Conservation (phyloP, 2,797 vertebrate genomes). For the Ceyx erithaca region DNA sequence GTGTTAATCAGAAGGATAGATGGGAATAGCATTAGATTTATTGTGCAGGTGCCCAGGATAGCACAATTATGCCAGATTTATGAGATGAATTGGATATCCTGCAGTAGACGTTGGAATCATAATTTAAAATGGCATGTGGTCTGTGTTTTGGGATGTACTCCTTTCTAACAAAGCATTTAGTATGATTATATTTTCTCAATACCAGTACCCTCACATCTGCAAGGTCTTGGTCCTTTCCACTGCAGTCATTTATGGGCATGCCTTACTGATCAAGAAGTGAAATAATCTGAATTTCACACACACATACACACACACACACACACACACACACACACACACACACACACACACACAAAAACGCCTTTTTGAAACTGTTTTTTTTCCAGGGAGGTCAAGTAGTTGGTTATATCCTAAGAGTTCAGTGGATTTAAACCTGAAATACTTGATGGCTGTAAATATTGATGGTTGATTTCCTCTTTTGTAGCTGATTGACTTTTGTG, state of each 20-base stretch:
- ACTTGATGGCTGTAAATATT: not conserved
- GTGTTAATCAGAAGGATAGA: too few relatives aligned
- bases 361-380: not conserved
- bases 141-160: not conserved
- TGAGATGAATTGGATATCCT: too few relatives aligned
- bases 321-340: too few relatives aligned
- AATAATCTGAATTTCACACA: not conserved
- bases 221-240: not conserved
- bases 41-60: too few relatives aligned
- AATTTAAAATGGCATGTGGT: not conserved
- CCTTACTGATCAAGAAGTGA: not conserved
- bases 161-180: not conserved
- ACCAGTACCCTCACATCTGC: not conserved
- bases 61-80: too few relatives aligned
- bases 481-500: not conserved
- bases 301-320: too few relatives aligned
- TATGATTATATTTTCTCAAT: not conserved
- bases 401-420: not conserved
- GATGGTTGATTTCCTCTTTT: not conserved
- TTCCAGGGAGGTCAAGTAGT: not conserved
- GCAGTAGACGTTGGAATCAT: too few relatives aligned
- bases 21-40: too few relatives aligned
- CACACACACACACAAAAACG: not conserved
- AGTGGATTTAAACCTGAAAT: not conserved
- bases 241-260: not conserved